Conservation (phyloP, 2,797 vertebrate genomes). For the Leontopithecus rosalia region DNA sequence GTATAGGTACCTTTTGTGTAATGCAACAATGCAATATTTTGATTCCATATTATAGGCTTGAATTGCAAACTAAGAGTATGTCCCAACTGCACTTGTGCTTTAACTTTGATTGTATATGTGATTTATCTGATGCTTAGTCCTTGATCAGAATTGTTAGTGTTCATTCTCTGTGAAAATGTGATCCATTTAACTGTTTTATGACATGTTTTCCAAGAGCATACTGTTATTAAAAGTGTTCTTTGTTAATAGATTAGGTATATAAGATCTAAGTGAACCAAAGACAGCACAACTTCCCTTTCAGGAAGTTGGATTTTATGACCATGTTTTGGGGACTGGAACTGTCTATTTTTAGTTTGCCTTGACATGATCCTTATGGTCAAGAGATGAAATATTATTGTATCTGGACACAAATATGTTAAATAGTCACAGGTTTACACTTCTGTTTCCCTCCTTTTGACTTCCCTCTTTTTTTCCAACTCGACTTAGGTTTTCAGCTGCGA, state of each 20-base stretch:
- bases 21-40: constrained; percentile 1
- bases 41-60: neutral
- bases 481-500: neutral
- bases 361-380: neutral
- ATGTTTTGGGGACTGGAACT: neutral
- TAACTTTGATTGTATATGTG: neutral
- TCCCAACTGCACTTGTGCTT: neutral
- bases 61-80: neutral
- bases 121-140: neutral
- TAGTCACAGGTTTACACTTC: constrained; percentile 7
- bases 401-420: constrained; percentile 5
- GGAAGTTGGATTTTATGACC: constrained; percentile 20
- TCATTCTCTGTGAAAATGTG: constrained; percentile 20
- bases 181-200: constrained; percentile 32
- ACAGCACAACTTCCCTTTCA: neutral
- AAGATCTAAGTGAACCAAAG: constrained; percentile 18
- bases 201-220: neutral
- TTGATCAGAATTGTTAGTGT: neutral
- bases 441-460: neutral
- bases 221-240: constrained; percentile 42
- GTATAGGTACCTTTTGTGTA: neutral
- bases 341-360: neutral
- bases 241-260: constrained; percentile 1
- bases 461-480: neutral
- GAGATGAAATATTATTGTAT: neutral